A percentile compares a stretch with the other conserved stretches of the same genome.
These are phyloP conservation scores for Drosophila kanekoi DNA, from an alignment of 2,888 invertebrate species.

Conservation along the genomic window DNA sequence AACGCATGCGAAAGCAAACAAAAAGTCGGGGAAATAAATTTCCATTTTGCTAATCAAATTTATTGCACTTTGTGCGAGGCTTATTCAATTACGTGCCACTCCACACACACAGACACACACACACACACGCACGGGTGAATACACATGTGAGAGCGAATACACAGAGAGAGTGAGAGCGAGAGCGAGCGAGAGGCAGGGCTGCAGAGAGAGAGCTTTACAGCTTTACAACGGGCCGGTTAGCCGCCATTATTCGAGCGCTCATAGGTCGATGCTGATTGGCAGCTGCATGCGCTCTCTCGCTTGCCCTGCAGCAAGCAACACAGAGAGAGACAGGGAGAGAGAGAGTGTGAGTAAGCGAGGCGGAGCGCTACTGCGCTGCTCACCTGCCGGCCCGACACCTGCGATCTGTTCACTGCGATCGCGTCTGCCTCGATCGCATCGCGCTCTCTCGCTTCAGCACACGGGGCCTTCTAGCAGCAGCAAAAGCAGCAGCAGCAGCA, in stretches of 20 bases:
- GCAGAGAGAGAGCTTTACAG: slow-evolving; percentile 27
- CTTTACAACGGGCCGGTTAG: slow-evolving; percentile 40
- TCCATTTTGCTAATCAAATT: slow-evolving; percentile 82
- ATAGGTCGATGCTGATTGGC: slow-evolving; percentile 43
- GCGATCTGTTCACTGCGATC: slow-evolving; percentile 57
- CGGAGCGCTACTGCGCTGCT: slow-evolving; percentile 55
- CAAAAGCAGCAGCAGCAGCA: neutral
- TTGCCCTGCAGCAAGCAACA: slow-evolving; percentile 28
- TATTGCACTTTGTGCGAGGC: slow-evolving; percentile 78
- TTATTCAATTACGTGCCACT: slow-evolving; percentile 73
- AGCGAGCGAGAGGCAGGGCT: slow-evolving; percentile 15
- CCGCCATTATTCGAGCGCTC: slow-evolving; percentile 71
- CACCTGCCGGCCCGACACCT: slow-evolving; percentile 67
- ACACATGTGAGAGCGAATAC: neutral
- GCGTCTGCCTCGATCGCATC: slow-evolving; percentile 46
- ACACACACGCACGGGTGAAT: neutral
- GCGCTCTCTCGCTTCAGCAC: slow-evolving; percentile 55
- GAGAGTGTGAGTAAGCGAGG: slow-evolving; percentile 20
- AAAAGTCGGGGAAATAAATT: slow-evolving; percentile 72
- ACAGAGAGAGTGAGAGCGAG: slow-evolving; percentile 1
- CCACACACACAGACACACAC: slow-evolving; percentile 33
- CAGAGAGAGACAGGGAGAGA: slow-evolving; percentile 3
- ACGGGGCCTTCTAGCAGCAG: neutral
- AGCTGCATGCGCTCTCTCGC: slow-evolving; percentile 39
- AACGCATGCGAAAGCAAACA: slow-evolving; percentile 54